Conservation (phyloP, 53 echinoderm and acorn worm genomes). For the Temnopleurus reevesii region DNA sequence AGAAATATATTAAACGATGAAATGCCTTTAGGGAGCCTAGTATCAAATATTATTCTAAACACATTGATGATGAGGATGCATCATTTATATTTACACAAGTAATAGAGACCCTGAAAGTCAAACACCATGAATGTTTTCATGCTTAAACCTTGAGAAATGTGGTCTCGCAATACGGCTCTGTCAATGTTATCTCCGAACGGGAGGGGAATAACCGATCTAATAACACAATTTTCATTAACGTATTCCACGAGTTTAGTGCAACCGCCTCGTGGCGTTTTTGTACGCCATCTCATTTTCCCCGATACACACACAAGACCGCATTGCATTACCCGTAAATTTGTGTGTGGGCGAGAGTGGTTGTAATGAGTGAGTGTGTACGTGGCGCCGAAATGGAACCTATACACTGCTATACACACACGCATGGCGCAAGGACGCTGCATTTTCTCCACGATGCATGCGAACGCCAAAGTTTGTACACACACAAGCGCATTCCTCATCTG, state of each 20-base stretch:
- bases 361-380: not conserved
- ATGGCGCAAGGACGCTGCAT: not conserved
- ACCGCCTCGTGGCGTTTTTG: not conserved
- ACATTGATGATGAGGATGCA: not conserved
- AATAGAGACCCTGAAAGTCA: not conserved
- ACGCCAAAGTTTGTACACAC: not conserved
- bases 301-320: conserved; percentile 4
- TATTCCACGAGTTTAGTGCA: not conserved
- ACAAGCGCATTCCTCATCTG: not conserved
- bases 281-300: not conserved
- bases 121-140: too few species aligned
- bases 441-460: not conserved
- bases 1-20: too few species aligned
- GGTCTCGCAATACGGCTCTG: not conserved
- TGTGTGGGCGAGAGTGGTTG: not conserved
- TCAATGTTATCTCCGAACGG: not conserved
- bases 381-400: not conserved
- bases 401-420: not conserved
- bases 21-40: not conserved
- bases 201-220: conserved; percentile 1
- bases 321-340: not conserved
- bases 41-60: not conserved
- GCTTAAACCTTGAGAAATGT: not conserved
- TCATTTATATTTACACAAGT: not conserved
- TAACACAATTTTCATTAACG: conserved; percentile 1